Conservation (phyloP, 1,140 invertebrate species). For the Philotrypesis tridentata region DNA sequence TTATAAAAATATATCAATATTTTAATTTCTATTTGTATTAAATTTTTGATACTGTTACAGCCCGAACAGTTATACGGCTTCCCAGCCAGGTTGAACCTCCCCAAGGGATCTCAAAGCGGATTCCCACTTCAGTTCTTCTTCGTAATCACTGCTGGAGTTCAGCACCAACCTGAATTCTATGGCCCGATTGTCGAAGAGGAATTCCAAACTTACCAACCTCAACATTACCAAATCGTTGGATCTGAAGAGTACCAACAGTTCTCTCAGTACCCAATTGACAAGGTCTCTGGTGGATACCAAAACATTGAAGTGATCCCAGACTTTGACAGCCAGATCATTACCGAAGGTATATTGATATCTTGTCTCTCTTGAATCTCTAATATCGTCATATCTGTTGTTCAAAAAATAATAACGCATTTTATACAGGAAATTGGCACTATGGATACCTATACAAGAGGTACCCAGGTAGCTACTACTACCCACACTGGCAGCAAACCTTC, state of each 20-base stretch:
- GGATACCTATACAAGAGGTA: conserved; percentile 61
- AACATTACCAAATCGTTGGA: conserved; percentile 64
- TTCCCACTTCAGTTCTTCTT: conserved; percentile 78
- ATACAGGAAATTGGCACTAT: conserved; percentile 55
- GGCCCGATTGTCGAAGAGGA: conserved; percentile 61
- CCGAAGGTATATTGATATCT: conserved; percentile 13
- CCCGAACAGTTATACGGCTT: conserved; percentile 74
- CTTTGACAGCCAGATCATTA: conserved; percentile 43
- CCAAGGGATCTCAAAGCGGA: conserved; percentile 76
- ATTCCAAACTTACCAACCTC: conserved; percentile 60
- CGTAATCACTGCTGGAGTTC: conserved; percentile 74
- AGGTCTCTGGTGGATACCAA: conserved; percentile 49
- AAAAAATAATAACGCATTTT: not conserved
- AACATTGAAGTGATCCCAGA: conserved; percentile 64
- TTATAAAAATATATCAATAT: not conserved
- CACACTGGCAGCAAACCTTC: conserved; percentile 59
- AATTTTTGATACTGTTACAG: conserved; percentile 52
- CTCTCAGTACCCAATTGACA: conserved; percentile 45
- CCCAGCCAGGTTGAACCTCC: conserved; percentile 76
- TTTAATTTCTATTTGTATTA: not conserved
- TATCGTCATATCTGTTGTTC: not conserved
- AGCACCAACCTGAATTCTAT: conserved; percentile 51
- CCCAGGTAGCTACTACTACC: conserved; percentile 64
- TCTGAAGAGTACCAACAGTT: conserved; percentile 62
- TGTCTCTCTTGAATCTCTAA: not conserved